These are phyloP conservation scores for Crossaster papposus DNA, from an alignment of 53 echinoderm and acorn worm species.

Conservation along the genomic window DNA sequence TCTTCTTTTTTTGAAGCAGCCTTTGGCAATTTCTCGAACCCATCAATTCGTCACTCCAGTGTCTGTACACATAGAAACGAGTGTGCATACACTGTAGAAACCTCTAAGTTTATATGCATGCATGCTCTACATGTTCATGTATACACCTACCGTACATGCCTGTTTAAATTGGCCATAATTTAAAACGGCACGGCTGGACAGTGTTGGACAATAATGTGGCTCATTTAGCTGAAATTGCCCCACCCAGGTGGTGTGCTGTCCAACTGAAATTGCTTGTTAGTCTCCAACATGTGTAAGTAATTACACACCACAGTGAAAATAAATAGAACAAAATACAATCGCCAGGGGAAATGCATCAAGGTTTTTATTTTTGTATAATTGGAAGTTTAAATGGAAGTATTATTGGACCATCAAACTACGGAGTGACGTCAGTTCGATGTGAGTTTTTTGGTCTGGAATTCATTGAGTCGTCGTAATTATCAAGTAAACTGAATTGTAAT, in stretches of 20 bases:
- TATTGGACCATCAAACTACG: slow-evolving; percentile 1
- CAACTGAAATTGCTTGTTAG: slow-evolving; percentile 52
- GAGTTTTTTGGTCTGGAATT: neutral
- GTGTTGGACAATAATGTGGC: slow-evolving; percentile 43
- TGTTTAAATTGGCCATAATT: slow-evolving; percentile 40
- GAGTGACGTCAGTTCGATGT: neutral
- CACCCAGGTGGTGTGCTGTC: slow-evolving; percentile 54
- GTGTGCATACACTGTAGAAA: neutral
- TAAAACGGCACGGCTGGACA: slow-evolving; percentile 32
- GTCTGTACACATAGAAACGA: neutral
- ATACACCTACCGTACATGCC: slow-evolving; percentile 25
- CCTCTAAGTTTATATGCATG: neutral
- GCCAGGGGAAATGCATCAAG: neutral
- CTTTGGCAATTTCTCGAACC: neutral
- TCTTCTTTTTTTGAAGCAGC: neutral
- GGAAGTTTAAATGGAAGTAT: slow-evolving; percentile 28
- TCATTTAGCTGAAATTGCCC: slow-evolving; percentile 49
- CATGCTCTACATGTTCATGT: neutral
- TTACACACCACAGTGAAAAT: slow-evolving; percentile 20
- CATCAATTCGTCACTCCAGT: neutral
- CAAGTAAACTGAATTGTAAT: too few species aligned
- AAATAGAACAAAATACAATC: neutral
- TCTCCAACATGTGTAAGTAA: slow-evolving; percentile 47
- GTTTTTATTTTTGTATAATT: neutral
- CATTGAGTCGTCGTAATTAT: neutral